Percentiles rank a stretch among this genome's conserved stretches.
phyloP scores from a whole-genome alignment of 2,797 vertebrate genomes.

The Moxostoma hubbsi region DNA sequence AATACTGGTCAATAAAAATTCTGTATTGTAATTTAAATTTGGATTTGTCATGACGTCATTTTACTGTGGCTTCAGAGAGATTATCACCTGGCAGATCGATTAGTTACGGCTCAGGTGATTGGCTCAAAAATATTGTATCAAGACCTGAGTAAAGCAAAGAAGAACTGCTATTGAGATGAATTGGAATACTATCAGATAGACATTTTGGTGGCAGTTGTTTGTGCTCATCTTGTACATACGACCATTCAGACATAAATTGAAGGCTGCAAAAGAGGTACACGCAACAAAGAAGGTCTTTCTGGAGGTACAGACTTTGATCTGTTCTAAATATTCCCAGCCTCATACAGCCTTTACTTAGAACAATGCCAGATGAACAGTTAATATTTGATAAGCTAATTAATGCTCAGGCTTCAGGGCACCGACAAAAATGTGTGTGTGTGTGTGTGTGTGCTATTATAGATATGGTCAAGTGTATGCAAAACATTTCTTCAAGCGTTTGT shows the following conservation, averaged over 20 bases:
- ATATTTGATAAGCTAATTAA: conserved; percentile 63
- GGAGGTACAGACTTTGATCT: conserved; percentile 54
- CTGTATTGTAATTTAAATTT: too few species aligned
- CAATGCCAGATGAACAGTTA: conserved; percentile 59
- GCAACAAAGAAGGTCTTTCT: conserved; percentile 61
- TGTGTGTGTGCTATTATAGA: conserved; percentile 29
- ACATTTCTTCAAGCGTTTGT: conserved; percentile 2
- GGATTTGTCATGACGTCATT: too few species aligned
- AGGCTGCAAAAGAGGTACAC: background rate
- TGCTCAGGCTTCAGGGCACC: conserved; percentile 42
- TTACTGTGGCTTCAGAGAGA: too few species aligned
- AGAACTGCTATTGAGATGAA: background rate
- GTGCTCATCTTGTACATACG: background rate
- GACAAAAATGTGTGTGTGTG: background rate
- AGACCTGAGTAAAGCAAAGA: too few species aligned
- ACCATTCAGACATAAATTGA: background rate
- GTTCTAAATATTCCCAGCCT: conserved; percentile 39
- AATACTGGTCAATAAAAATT: too few species aligned
- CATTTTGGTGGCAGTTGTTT: too few species aligned
- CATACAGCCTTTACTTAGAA: conserved; percentile 44
- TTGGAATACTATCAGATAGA: background rate
- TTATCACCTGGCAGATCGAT: too few species aligned
- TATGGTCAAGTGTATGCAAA: conserved; percentile 11
- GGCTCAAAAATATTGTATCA: too few species aligned
- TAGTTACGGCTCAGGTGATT: too few species aligned